Conservation (phyloP, 2,113 vertebrate genomes). For the Leptosomus discolor region DNA sequence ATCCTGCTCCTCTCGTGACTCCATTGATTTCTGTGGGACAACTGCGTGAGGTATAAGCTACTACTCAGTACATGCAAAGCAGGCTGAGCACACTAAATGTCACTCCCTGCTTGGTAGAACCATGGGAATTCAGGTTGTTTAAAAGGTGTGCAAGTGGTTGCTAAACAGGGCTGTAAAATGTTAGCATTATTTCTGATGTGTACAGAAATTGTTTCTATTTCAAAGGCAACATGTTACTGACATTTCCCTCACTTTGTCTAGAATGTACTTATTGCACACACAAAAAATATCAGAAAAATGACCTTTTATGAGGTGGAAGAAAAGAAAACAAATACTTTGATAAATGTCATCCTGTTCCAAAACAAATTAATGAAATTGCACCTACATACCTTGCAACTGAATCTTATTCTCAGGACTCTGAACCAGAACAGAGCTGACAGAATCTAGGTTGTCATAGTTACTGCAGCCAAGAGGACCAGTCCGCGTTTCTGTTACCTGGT, state of each 20-base stretch:
- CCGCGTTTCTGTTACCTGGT: conserved; percentile 94
- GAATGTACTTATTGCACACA: background rate
- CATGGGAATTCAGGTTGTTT: background rate
- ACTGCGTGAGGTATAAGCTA: background rate
- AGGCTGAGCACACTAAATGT: background rate
- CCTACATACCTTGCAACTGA: conserved; percentile 91
- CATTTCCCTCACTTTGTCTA: background rate
- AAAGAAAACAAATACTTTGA: background rate
- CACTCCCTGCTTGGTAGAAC: background rate
- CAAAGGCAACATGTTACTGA: background rate
- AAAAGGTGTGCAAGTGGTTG: background rate
- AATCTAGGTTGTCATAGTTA: conserved; percentile 99
- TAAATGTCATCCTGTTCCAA: background rate
- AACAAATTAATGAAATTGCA: conserved; percentile 46
- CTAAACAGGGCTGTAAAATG: conserved; percentile 10
- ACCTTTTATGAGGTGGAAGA: background rate
- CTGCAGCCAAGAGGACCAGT: conserved; percentile 98
- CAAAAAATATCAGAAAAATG: background rate
- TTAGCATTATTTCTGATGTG: background rate
- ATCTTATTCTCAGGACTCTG: conserved; percentile 99
- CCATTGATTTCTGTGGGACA: background rate
- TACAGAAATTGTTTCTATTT: background rate
- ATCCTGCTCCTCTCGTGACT: background rate
- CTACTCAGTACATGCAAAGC: background rate
- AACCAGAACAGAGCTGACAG: conserved; percentile 97